Evolutionary conservation across 2,797 vertebrate species (phyloP).

Genomic region (Craterocephalus amniculus): DNA sequence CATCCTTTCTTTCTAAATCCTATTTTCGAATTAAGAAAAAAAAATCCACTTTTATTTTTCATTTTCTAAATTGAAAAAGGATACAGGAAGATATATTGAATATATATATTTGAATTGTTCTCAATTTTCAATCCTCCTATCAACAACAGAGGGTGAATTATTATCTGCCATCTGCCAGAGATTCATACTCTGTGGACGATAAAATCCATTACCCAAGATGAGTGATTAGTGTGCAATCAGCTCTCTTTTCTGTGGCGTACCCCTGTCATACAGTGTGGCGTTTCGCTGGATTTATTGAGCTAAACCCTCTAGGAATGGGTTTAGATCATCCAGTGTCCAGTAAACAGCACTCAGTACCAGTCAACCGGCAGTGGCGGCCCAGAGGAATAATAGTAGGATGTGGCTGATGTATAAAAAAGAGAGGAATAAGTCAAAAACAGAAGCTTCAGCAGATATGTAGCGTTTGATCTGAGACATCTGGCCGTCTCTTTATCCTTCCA

Average conservation of each 20-base stretch:
- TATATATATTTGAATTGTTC: slow-evolving; percentile 25
- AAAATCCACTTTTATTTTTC: slow-evolving; percentile 4
- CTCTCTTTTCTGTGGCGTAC: slow-evolving; percentile 6
- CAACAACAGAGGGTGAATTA: slow-evolving; percentile 47
- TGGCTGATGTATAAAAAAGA: background rate
- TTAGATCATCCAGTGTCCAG: slow-evolving; percentile 7
- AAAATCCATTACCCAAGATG: slow-evolving; percentile 55
- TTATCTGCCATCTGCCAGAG: slow-evolving; percentile 64
- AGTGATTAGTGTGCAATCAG: slow-evolving; percentile 53
- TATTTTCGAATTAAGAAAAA: background rate
- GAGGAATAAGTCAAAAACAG: background rate
- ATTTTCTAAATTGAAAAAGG: slow-evolving; percentile 34
- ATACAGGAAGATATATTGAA: background rate
- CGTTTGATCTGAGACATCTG: background rate
- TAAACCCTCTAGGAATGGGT: slow-evolving; percentile 15
- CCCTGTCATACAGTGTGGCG: background rate
- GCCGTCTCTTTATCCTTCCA: background rate
- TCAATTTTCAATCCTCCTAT: slow-evolving; percentile 59
- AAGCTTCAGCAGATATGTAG: background rate
- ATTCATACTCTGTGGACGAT: slow-evolving; percentile 44
- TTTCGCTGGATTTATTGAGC: slow-evolving; percentile 31
- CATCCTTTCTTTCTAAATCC: background rate
- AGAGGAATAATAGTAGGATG: background rate
- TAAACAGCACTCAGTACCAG: slow-evolving; percentile 23
- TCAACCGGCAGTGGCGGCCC: background rate